These are phyloP conservation scores for Pseudanteris insignis DNA, from an alignment of 2,888 invertebrate species.

Conservation along the genomic window DNA sequence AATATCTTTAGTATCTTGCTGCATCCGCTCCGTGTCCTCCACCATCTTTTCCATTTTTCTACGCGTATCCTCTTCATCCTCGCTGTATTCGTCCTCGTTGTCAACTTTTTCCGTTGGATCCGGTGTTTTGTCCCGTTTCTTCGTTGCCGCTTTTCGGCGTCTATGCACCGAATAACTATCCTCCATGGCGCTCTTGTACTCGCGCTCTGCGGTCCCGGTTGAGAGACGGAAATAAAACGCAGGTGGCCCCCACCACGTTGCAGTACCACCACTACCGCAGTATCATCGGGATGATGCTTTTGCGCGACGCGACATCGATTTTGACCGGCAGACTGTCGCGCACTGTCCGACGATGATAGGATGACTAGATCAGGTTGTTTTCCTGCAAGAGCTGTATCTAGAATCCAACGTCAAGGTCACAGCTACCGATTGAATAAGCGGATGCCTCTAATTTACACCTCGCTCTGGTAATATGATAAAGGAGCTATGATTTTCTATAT, in stretches of 20 bases:
- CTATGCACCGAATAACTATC: conserved; percentile 63
- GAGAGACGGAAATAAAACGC: conserved; percentile 61
- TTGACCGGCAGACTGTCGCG: conserved; percentile 20
- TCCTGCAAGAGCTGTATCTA: too few species aligned
- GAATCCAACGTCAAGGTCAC: too few species aligned
- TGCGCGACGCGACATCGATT: conserved; percentile 55
- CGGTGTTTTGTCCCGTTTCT: conserved; percentile 60
- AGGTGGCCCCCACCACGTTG: conserved; percentile 56
- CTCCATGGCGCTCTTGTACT: conserved; percentile 55
- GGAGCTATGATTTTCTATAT: too few species aligned
- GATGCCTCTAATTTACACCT: too few species aligned
- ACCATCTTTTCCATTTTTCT: conserved; percentile 60
- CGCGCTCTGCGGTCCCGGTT: conserved; percentile 38
- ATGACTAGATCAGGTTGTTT: neutral
- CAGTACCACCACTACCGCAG: conserved; percentile 17
- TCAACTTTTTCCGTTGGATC: conserved; percentile 47
- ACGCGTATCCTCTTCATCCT: conserved; percentile 55
- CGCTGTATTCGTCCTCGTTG: conserved; percentile 42
- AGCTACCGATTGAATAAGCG: too few species aligned
- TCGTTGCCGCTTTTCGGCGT: conserved; percentile 59
- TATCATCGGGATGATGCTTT: conserved; percentile 14
- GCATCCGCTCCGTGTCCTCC: conserved; percentile 58
- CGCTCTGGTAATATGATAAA: too few species aligned
- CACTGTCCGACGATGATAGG: neutral
- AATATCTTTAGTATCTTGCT: conserved; percentile 11